Evolutionary conservation across 2,888 invertebrate species (phyloP), one percentile per base, ranked within the genome.

Genomic region (Leptura quadrifasciata): DNA sequence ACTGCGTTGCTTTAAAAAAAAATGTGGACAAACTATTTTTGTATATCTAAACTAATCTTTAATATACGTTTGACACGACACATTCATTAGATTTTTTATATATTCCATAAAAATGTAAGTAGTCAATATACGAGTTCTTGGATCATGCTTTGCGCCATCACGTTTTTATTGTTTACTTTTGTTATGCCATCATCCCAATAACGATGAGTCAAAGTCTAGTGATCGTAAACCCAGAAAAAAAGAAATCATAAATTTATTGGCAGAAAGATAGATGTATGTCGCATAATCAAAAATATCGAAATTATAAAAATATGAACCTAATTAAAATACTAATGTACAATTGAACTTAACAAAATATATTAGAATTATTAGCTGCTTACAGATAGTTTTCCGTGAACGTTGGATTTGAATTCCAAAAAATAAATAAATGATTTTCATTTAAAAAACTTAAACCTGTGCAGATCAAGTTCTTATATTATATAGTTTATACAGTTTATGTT

Each of bases 151-250:
- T 47, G 47, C 47, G n/a, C 47, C 47, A 47, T 47, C 47, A 47
- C 47, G 47, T 47, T 47, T 39, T 47, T 47, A 47, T 47, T 47
- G 47, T 47, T 47, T 47, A 47, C 47, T 47, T 47, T 47, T n/a
- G 47, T 39, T 39, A 39, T 47, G 15, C 47, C 15, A 47, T 47
- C 47, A 47, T 47, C 47, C n/a, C 47, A 47, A 47, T 47, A 47
- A 47, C 47, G 47, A 47, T 47, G 47, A 15, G 15, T 47, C 47
- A n/a, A n/a, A 47, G 2, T 47, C 15, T 47, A 47, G 47, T 47
- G 47, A n/a, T 47, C 47, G 47, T 47, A 47, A 47, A 47, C 47
- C 47, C 47, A 47, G 47, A 47, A 47, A n/a, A n/a, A 47, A 47
- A 12, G 47, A n/a, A 47, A 15, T n/a, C 47, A 47, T n/a, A 47